Evolutionary conservation across 2,113 vertebrate species (phyloP).

Genomic region (Pluvialis apricaria): DNA sequence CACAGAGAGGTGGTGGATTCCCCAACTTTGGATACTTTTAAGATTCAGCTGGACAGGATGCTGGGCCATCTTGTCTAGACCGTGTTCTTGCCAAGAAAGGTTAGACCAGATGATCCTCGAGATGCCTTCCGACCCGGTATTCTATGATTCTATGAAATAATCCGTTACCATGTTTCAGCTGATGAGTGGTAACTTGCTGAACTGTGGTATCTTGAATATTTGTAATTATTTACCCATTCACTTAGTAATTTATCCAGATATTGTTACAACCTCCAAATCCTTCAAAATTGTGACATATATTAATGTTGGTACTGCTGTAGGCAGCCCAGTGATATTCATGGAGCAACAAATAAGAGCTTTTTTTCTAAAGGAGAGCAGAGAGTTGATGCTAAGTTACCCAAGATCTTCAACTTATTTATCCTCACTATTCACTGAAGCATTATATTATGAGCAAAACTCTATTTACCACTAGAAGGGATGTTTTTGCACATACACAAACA

Average conservation of each 20-base stretch:
- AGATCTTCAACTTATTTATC: conserved; percentile 5
- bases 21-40: not conserved
- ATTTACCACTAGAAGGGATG: not conserved
- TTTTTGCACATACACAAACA: conserved; percentile 26
- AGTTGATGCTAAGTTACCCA: not conserved
- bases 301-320: not conserved
- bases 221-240: not conserved
- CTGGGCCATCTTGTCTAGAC: not conserved
- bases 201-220: not conserved
- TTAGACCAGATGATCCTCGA: not conserved
- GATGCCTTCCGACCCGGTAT: not conserved
- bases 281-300: conserved; percentile 8
- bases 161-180: not conserved
- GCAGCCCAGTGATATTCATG: conserved; percentile 19
- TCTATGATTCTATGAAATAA: not conserved
- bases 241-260: not conserved
- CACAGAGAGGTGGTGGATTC: not conserved
- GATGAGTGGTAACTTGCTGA: not conserved
- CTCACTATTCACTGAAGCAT: not conserved
- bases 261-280: not conserved
- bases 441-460: conserved; percentile 6
- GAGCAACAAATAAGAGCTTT: not conserved
- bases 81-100: not conserved
- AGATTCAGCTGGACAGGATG: not conserved
- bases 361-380: not conserved